Percentiles rank a stretch among this genome's conserved stretches.
Conservation (phyloP, 2,113 vertebrate genomes). For the Manacus vitellinus region DNA sequence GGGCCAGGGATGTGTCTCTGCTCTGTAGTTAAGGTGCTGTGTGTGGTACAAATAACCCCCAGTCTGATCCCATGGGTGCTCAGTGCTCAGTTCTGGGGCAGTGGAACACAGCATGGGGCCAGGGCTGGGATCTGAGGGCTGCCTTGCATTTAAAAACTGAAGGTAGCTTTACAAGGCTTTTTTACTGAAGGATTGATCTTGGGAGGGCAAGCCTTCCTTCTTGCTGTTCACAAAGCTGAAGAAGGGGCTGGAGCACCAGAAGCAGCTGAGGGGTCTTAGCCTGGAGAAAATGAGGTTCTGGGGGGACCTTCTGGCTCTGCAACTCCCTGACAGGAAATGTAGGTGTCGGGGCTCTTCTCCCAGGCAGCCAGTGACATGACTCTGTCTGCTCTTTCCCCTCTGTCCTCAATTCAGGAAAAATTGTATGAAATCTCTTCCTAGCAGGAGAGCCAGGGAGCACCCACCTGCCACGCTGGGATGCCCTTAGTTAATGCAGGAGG, state of each 20-base stretch:
- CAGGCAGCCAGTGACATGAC: neutral
- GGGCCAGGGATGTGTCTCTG: neutral
- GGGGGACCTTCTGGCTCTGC: neutral
- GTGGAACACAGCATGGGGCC: neutral
- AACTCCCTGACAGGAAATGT: neutral
- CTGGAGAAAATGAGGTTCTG: neutral
- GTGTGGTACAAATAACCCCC: neutral
- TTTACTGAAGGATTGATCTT: neutral
- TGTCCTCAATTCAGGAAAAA: neutral
- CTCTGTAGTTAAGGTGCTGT: neutral
- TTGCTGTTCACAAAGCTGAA: neutral
- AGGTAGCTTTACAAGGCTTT: neutral
- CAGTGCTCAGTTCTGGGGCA: neutral
- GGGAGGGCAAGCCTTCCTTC: neutral
- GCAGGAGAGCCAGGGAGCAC: neutral
- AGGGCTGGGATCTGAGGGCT: neutral
- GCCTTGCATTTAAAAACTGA: neutral
- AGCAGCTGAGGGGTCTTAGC: neutral
- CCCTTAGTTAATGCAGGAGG: neutral
- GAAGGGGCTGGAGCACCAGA: neutral
- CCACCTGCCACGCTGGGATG: accelerated
- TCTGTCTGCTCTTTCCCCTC: neutral
- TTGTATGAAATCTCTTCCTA: neutral
- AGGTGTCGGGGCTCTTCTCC: neutral
- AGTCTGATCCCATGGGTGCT: neutral